Conservation (phyloP, 2,113 vertebrate species). For the Aspiorhynchus laticeps region DNA sequence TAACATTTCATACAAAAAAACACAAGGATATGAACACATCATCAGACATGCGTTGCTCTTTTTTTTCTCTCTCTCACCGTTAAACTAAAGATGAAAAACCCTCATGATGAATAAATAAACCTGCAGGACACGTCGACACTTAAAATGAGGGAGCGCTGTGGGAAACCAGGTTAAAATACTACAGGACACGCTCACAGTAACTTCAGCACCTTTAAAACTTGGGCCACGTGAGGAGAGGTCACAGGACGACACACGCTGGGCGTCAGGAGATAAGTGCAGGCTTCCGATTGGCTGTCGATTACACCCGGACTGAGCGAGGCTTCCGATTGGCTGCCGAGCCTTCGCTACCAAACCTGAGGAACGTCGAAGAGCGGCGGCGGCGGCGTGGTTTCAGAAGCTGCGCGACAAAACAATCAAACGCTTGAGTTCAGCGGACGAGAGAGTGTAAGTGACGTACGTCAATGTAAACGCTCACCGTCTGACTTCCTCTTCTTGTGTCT, state of each 20-base stretch:
- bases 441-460: not conserved
- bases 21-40: slow-evolving; percentile 41
- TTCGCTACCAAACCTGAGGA: slow-evolving; percentile 77
- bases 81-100: slow-evolving; percentile 53
- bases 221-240: not conserved
- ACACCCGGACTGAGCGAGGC: not conserved
- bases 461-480: slow-evolving; percentile 72
- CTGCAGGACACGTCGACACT: slow-evolving; percentile 16
- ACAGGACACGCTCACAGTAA: not conserved
- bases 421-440: not conserved
- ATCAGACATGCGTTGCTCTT: not conserved
- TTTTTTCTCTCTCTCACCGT: slow-evolving; percentile 1
- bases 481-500: slow-evolving; percentile 84
- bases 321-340: not conserved
- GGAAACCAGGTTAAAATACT: not conserved
- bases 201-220: slow-evolving; percentile 45
- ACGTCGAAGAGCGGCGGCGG: slow-evolving; percentile 72
- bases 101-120: slow-evolving; percentile 48
- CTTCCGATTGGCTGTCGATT: slow-evolving; percentile 36
- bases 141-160: slow-evolving; percentile 24
- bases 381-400: slow-evolving; percentile 58
- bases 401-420: not conserved
- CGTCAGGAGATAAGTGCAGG: not conserved
- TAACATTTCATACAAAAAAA: slow-evolving; percentile 57
- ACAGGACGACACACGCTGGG: not conserved